Evolutionary conservation across 2,797 vertebrate species (phyloP).

Genomic region (Phrynocephalus guinanensis): DNA sequence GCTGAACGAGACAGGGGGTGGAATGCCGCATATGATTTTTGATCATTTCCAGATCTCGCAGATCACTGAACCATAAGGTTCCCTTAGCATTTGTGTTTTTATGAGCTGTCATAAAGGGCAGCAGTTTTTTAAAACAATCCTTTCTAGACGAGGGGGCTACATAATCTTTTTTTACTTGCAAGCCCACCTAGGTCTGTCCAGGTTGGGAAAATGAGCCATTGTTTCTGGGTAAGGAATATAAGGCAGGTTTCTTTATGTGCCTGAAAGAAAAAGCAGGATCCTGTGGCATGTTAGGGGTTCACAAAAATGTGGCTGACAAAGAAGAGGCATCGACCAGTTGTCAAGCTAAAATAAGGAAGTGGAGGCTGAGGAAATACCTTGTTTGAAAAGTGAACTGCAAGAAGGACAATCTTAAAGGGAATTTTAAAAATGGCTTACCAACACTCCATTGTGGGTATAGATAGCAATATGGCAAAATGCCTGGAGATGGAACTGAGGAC

Average conservation of each 20-base stretch:
- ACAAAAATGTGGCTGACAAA: background rate
- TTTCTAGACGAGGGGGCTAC: background rate
- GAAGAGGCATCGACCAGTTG: background rate
- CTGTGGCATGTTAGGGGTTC: too few species aligned
- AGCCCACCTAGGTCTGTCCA: background rate
- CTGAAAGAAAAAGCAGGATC: background rate
- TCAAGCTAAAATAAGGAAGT: background rate
- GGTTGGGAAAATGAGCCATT: background rate
- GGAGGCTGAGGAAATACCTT: background rate
- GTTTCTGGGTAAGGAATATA: background rate
- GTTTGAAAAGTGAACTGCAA: background rate
- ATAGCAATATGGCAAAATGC: background rate
- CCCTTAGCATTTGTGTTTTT: conserved; percentile 53
- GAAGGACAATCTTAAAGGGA: background rate
- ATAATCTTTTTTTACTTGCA: background rate
- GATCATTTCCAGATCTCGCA: conserved; percentile 49
- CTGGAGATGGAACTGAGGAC: background rate
- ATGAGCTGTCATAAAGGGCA: background rate
- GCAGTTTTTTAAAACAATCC: background rate
- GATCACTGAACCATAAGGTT: conserved; percentile 61
- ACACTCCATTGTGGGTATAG: background rate
- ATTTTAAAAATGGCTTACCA: background rate
- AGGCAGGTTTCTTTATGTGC: background rate
- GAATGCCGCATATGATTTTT: conserved; percentile 66
- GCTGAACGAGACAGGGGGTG: conserved; percentile 60